These are phyloP conservation scores for Nyctereutes procyonoides DNA, from an alignment of 2,113 vertebrate species.

Conservation along the genomic window DNA sequence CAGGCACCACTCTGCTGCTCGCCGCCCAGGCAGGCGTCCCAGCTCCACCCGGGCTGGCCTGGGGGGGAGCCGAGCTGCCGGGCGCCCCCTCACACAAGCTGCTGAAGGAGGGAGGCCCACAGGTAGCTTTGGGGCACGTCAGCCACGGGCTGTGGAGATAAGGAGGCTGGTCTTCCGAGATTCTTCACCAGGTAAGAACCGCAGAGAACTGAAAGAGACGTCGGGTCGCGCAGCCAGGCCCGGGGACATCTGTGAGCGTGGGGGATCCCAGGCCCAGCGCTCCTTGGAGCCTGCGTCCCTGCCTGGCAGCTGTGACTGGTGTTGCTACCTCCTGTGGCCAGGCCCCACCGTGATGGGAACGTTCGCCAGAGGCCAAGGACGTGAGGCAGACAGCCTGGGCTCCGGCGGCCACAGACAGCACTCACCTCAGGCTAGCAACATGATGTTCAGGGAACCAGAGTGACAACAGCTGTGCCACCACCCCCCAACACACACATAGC, in stretches of 20 bases:
- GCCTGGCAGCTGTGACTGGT: neutral
- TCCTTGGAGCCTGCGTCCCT: neutral
- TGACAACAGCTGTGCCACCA: neutral
- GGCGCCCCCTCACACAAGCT: neutral
- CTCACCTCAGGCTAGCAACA: neutral
- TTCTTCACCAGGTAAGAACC: neutral
- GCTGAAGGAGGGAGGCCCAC: neutral
- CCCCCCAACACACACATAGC: neutral
- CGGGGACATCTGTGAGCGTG: neutral
- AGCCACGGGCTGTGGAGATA: neutral
- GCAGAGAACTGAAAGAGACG: neutral
- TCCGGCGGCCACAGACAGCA: neutral
- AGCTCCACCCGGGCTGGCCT: neutral
- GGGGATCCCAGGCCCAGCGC: neutral
- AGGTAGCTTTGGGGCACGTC: neutral
- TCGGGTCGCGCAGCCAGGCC: no score
- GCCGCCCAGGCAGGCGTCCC: rapidly evolving
- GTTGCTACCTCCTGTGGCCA: neutral
- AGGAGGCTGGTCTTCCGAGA: neutral
- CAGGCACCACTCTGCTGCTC: neutral
- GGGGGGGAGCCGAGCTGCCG: neutral
- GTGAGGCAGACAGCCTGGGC: neutral
- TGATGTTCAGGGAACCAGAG: rapidly evolving
- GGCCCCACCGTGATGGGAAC: neutral
- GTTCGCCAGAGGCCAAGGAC: neutral